A percentile compares a stretch with the other conserved stretches of the same genome.
Conservation (phyloP, 2,113 vertebrate genomes). For the Tragelaphus scriptus region DNA sequence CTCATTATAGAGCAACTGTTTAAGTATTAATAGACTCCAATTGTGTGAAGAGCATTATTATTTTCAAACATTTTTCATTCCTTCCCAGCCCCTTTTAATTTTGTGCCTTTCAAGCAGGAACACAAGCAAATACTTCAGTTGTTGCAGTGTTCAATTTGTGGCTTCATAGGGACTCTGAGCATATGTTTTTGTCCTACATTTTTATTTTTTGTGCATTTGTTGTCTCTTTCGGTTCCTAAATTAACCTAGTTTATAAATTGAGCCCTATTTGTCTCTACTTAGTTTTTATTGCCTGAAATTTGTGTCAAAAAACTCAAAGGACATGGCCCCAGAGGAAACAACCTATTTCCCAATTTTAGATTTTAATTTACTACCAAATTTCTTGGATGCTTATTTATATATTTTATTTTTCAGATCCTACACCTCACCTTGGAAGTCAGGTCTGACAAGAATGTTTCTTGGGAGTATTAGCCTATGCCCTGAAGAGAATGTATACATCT, state of each 20-base stretch:
- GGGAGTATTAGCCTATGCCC: neutral
- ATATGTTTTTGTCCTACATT: constrained; percentile 7
- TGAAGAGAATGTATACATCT: neutral
- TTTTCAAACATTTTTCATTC: constrained; percentile 5
- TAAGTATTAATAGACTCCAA: neutral
- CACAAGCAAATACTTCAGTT: neutral
- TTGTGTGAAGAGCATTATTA: neutral
- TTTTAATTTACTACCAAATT: constrained; percentile 29
- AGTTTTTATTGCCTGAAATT: constrained; percentile 70
- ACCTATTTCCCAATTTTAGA: constrained; percentile 73
- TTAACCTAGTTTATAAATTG: constrained; percentile 66
- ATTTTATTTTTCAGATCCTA: constrained; percentile 15
- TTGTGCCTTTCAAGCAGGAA: neutral
- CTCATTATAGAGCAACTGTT: neutral
- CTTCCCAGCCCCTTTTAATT: neutral
- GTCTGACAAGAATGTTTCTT: neutral
- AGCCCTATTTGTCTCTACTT: constrained; percentile 42
- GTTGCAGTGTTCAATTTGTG: neutral
- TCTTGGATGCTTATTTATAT: constrained; percentile 11
- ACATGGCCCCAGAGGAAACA: constrained; percentile 70
- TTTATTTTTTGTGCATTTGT: constrained; percentile 17
- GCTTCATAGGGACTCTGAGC: neutral
- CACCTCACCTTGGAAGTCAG: neutral
- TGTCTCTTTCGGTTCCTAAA: constrained; percentile 40
- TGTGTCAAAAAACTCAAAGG: constrained; percentile 73